phyloP scores from a whole-genome alignment of 2,888 invertebrate genomes.

The Catocala fraxini region DNA sequence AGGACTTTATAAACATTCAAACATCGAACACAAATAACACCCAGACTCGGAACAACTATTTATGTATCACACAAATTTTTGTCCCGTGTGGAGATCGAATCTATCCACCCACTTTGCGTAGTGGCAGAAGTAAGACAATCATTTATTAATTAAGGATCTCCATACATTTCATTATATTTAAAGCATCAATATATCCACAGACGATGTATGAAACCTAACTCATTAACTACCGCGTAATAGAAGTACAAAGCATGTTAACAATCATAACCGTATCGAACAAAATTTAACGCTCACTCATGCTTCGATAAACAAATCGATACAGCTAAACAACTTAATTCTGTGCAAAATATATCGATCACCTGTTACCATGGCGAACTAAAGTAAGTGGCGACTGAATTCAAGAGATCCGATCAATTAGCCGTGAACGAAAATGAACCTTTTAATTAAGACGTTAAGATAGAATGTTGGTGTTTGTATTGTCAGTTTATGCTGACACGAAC shows the following conservation, averaged over 20 bases:
- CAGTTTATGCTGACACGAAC: slow-evolving; percentile 28
- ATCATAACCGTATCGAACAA: neutral
- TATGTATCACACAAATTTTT: no score
- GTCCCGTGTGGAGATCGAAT: no score
- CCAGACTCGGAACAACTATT: no score
- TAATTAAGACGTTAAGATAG: slow-evolving; percentile 16
- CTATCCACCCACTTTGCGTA: no score
- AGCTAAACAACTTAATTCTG: slow-evolving; percentile 27
- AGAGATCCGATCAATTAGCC: neutral
- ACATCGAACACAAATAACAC: no score
- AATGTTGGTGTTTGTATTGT: slow-evolving; percentile 22
- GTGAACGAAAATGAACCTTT: slow-evolving; percentile 20
- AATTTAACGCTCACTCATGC: slow-evolving; percentile 26
- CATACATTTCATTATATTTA: no score
- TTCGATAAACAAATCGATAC: slow-evolving; percentile 29
- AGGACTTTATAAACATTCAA: no score
- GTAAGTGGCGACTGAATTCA: slow-evolving; percentile 6
- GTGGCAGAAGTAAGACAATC: no score
- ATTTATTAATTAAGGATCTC: no score
- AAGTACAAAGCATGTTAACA: neutral
- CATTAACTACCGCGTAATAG: neutral
- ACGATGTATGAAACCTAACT: no score
- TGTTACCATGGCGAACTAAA: slow-evolving; percentile 34
- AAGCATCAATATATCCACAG: no score
- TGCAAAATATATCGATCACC: slow-evolving; percentile 39